Evolutionary conservation across 2,888 invertebrate genomes (phyloP).

Genomic region (Therioaphis trifolii): DNA sequence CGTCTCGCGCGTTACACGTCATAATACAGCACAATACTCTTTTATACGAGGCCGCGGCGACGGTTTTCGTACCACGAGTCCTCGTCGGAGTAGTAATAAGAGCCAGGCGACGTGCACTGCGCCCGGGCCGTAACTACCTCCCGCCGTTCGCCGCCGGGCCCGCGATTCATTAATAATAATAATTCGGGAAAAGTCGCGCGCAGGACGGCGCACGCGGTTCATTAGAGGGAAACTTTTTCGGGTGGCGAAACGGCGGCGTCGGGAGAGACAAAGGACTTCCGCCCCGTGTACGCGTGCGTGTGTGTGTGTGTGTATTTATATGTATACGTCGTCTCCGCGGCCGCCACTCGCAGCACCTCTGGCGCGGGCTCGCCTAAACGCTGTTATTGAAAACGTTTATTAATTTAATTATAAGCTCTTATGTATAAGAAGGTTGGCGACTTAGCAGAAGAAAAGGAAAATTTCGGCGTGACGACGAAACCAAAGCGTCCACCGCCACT

Average conservation of each 20-base stretch:
- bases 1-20: too few relatives aligned
- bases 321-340: too few relatives aligned
- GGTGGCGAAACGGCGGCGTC: not conserved
- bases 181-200: not conserved
- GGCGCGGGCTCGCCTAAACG: not conserved
- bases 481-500: not conserved
- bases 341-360: too few relatives aligned
- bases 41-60: too few relatives aligned
- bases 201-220: not conserved
- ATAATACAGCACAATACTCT: too few relatives aligned
- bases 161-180: conserved; percentile 40
- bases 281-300: too few relatives aligned
- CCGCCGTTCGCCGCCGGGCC: not conserved
- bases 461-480: conserved; percentile 7
- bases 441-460: not conserved
- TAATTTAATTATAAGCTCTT: conserved; percentile 54
- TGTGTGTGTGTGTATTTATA: too few relatives aligned
- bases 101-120: too few relatives aligned
- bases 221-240: conserved; percentile 40
- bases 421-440: conserved; percentile 17
- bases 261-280: not conserved
- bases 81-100: too few relatives aligned
- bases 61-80: too few relatives aligned
- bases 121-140: too few relatives aligned
- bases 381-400: conserved; percentile 53